Evolutionary conservation across 2,888 invertebrate species (phyloP), one percentile per base, ranked within the genome.

Genomic region (Clistopyga incitator): DNA sequence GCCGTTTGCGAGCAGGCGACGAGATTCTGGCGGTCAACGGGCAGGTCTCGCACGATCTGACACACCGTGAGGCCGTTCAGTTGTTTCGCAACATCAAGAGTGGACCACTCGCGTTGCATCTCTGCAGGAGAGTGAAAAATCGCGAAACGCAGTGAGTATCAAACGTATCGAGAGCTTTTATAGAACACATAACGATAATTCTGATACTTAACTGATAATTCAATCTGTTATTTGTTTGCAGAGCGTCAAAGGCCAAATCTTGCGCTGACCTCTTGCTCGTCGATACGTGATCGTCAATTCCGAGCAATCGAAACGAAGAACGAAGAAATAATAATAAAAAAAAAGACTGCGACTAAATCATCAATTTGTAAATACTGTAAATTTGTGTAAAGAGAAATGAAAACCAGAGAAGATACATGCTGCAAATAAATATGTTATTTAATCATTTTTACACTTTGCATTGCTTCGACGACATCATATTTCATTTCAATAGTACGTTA

Each of bases 21-120:
- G 97, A 97, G 93, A 96, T 97, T 88, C 93, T 97, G 87, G 96
- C 97, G 78, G 96, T 97, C 23, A 97, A 97, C 93, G 97, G 97
- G 13, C 96, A 96, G 88, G 95, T 96, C 65, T 96, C 97, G 89
- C 96, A 97, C 89, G 97, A 97, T 89, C 94, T 97, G 87, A 96
- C 97, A 0, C 97, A 97, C 91, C 95, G 96, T 56, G 97, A 97
- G 91, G 97, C 97, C 47, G 95, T 98, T 68, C 95, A 96, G 29
- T 94, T 97, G 42, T 97, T 98, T 94, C 97, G 97, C 91, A 96
- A 96, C 83, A 96, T 97, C 79, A 95, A 97, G 92, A 95, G 94
- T 89, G 97, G 97, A 83, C 94, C 96, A 71, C 95, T 98, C 71
- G 96, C 96, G 79, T 94, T 98, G 72, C 95, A 97, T 89, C 94